These are phyloP conservation scores for Lithophane ornitopus DNA, from an alignment of 2,888 invertebrate genomes.

Conservation along the genomic window DNA sequence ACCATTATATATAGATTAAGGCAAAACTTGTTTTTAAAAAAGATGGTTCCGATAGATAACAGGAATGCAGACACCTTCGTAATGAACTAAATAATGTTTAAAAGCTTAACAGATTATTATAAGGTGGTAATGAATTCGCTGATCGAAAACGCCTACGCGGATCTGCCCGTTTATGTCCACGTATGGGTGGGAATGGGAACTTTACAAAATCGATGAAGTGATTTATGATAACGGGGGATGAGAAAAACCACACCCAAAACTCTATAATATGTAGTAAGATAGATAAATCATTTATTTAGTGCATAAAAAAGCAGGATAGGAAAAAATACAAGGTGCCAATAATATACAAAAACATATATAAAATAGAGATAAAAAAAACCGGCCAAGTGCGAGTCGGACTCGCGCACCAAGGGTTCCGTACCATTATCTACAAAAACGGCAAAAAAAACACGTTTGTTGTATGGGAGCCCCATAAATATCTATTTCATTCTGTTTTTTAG, in stretches of 20 bases:
- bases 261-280: too few species aligned
- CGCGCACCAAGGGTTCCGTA: too few species aligned
- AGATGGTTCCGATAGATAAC: conserved; percentile 83
- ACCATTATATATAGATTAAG: conserved; percentile 90
- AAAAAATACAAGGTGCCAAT: too few species aligned
- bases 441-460: too few species aligned
- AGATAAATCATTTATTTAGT: too few species aligned
- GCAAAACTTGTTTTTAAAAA: conserved; percentile 79
- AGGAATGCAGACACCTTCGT: conserved; percentile 50
- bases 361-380: too few species aligned
- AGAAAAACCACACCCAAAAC: neutral
- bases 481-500: too few species aligned
- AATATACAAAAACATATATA: too few species aligned
- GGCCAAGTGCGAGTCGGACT: too few species aligned
- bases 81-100: conserved; percentile 46
- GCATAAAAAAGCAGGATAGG: too few species aligned
- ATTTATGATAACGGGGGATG: neutral
- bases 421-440: too few species aligned
- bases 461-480: too few species aligned
- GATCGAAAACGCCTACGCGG: conserved; percentile 31
- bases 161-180: neutral
- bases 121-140: conserved; percentile 43
- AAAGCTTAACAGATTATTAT: conserved; percentile 39
- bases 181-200: neutral
- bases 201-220: neutral